These are phyloP conservation scores for Hiodon alosoides DNA, from an alignment of 2,113 vertebrate genomes.

Conservation along the genomic window DNA sequence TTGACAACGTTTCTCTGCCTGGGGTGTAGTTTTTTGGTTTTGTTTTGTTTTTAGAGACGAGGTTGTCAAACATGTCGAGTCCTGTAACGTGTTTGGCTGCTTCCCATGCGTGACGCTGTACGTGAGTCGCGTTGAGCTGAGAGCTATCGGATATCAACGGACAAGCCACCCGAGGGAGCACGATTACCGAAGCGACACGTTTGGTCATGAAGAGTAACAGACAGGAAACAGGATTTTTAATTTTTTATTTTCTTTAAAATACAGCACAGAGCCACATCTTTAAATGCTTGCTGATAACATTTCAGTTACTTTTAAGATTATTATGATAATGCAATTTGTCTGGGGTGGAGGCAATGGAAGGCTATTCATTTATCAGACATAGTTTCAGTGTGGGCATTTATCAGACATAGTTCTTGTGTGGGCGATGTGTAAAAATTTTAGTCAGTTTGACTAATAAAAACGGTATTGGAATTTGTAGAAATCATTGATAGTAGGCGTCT, in stretches of 20 bases:
- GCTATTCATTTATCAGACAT: no score
- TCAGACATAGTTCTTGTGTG: no score
- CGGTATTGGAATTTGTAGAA: no score
- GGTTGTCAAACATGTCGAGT: constrained; percentile 5
- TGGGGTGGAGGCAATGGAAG: no score
- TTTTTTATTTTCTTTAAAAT: not conserved
- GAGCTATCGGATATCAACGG: constrained; percentile 12
- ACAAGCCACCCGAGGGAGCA: constrained; percentile 5
- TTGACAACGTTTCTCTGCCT: not conserved
- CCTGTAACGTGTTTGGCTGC: constrained; percentile 3
- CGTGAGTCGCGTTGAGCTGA: not conserved
- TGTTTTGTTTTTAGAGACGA: constrained; percentile 4
- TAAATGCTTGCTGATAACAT: no score
- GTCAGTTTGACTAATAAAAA: no score
- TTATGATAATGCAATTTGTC: no score
- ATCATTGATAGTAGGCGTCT: no score
- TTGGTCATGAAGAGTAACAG: not conserved
- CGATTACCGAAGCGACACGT: not conserved
- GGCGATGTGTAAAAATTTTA: no score
- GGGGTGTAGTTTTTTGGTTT: not conserved
- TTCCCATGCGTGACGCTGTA: not conserved
- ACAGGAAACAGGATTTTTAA: no score
- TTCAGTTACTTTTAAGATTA: no score
- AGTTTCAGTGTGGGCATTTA: no score
- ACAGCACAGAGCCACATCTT: not conserved